Base-by-base conservation (phyloP, 2,113 vertebrate genomes). In the Parus major region DNA sequence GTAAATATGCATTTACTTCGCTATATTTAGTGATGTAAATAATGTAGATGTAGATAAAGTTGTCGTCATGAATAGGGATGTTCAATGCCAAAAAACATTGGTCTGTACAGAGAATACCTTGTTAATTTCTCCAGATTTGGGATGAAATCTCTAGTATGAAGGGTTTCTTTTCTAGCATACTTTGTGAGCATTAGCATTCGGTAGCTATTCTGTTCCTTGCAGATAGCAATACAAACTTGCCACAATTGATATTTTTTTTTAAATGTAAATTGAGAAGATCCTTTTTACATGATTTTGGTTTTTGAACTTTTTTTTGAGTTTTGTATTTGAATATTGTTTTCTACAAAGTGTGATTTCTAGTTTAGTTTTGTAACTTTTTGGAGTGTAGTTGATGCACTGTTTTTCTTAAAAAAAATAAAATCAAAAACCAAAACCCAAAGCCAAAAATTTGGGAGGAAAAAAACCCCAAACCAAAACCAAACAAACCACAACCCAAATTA, bases 241-340 rank as follows among this genome's bases (percentile, higher is more conserved):
- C 15, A 4, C 12, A 50, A 29, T 20, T 39, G 11, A 2, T 10
- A 6, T 7, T 23, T 56, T 41, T 47, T 33, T 35, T n/a, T 28
- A 10, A 15, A 18, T 11, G 7, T 47, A 63, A 80, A 28, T 39
- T 14, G 28, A 39, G 17, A 60, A 53, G 15, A 41, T 18, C 20
- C 3, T 19, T 47, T 39, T 79, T 57, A 24, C 2, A 3, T 22
- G 0, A 14, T 7, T 36, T 39, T 33, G 8, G 0, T 11, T 90
- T 33, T 82, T 25, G 47, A 64, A 35, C 4, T 9, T 60, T 4
- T 36, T 11, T 61, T 73, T 75, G 20, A 69, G 25, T 24, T 69
- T 68, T 33, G 5, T 28, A 46, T 63, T 88, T 60, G 19, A 65
- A 18, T 60, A 56, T 39, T 88, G 9, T 21, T 66, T 81, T 21